These are phyloP conservation scores for Drosophila bipectinata DNA, from an alignment of 1,140 invertebrate species.

Conservation along the genomic window DNA sequence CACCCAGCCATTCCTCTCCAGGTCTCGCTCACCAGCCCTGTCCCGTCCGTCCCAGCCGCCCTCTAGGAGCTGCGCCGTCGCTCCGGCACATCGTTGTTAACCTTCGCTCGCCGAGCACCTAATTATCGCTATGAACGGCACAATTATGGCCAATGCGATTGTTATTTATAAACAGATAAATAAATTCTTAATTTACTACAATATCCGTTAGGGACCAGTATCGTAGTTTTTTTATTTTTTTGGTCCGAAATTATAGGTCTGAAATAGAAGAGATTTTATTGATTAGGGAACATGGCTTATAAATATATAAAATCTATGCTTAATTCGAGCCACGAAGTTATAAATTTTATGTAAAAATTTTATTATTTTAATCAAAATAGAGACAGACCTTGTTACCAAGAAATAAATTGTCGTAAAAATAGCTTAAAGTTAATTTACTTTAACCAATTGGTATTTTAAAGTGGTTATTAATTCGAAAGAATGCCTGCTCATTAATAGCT, in stretches of 20 bases:
- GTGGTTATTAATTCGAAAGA: constrained; percentile 33
- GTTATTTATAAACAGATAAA: constrained; percentile 54
- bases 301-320: too few relatives aligned
- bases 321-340: too few relatives aligned
- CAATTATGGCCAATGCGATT: constrained; percentile 70
- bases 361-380: neutral
- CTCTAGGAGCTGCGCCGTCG: constrained; percentile 29
- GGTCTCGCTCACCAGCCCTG: constrained; percentile 6
- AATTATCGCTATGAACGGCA: constrained; percentile 73
- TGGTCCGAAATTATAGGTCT: neutral
- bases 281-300: too few relatives aligned
- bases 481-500: constrained; percentile 42
- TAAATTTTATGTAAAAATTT: too few relatives aligned
- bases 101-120: constrained; percentile 62
- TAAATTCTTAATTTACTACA: constrained; percentile 32
- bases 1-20: constrained; percentile 3
- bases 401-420: neutral
- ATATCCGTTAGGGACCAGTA: constrained; percentile 9
- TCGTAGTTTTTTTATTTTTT: constrained; percentile 11
- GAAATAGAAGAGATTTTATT: too few relatives aligned
- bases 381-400: neutral
- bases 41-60: constrained; percentile 3
- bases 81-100: constrained; percentile 33
- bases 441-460: constrained; percentile 11
- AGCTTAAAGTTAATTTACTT: neutral